A percentile compares a stretch with the other conserved stretches of the same genome.
phyloP scores from a whole-genome alignment of 2,797 vertebrate genomes.

The Notoglanidium macrostoma region DNA sequence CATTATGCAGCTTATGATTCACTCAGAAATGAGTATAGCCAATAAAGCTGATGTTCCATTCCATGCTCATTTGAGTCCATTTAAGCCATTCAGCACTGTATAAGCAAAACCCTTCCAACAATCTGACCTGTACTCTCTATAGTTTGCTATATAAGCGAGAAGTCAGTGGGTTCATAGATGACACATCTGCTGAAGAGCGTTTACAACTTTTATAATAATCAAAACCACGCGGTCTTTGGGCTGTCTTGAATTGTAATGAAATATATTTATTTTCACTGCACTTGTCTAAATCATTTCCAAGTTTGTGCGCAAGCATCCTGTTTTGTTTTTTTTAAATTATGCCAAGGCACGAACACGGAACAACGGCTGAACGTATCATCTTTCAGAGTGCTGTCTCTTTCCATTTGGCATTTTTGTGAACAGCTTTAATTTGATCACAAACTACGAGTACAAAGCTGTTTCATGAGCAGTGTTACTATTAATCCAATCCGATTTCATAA shows the following conservation, averaged over 20 bases:
- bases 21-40: not conserved
- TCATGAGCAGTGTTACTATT: not conserved
- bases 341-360: not conserved
- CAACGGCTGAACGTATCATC: not conserved
- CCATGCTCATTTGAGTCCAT: not conserved
- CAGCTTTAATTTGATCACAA: not conserved
- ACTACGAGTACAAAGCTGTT: not conserved
- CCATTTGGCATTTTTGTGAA: not conserved
- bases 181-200: not conserved
- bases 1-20: not conserved
- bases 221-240: not conserved
- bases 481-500: no score
- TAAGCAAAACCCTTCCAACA: not conserved
- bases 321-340: not conserved
- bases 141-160: not conserved
- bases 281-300: conserved; percentile 9
- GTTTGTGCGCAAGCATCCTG: not conserved
- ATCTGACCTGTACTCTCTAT: no score
- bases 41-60: not conserved
- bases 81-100: not conserved
- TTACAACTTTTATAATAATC: not conserved
- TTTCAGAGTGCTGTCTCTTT: not conserved
- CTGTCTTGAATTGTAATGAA: not conserved
- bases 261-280: conserved; percentile 7
- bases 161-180: not conserved